These are phyloP conservation scores for Disparrhopalites patrizii DNA, from an alignment of 2,888 invertebrate species.

Conservation along the genomic window DNA sequence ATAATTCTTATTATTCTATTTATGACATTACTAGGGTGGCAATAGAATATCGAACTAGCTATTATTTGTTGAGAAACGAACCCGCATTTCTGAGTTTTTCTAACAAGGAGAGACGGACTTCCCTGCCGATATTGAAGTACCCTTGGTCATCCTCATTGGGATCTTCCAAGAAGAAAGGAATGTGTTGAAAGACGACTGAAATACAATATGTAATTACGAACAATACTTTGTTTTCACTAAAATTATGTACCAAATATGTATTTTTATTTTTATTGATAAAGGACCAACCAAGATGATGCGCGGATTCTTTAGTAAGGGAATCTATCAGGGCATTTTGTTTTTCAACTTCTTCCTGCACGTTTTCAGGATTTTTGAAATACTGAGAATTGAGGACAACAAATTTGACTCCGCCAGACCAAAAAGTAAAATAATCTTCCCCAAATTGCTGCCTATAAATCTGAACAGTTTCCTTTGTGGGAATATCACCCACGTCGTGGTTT, in stretches of 20 bases:
- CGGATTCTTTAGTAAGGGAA: constrained; percentile 44
- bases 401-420: constrained; percentile 54
- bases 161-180: constrained; percentile 53
- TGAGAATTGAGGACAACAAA: constrained; percentile 56
- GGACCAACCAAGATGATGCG: constrained; percentile 41
- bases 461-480: constrained; percentile 52
- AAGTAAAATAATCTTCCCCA: constrained; percentile 56
- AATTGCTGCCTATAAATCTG: constrained; percentile 49
- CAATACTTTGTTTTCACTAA: background rate
- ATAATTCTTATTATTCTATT: background rate
- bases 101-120: constrained; percentile 50
- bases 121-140: constrained; percentile 52
- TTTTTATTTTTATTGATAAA: background rate
- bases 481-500: constrained; percentile 57
- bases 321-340: constrained; percentile 54
- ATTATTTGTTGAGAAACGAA: constrained; percentile 33
- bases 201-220: too few relatives aligned
- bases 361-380: constrained; percentile 50
- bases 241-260: background rate
- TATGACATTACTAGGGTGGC: too few relatives aligned
- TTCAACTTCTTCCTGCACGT: constrained; percentile 50
- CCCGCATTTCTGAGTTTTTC: constrained; percentile 53
- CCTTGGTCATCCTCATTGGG: constrained; percentile 50
- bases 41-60: too few relatives aligned
- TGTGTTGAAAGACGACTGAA: constrained; percentile 54